Evolutionary conservation across 2,113 vertebrate genomes (phyloP).

Genomic region (Sinocyclocheilus anshuiensis): DNA sequence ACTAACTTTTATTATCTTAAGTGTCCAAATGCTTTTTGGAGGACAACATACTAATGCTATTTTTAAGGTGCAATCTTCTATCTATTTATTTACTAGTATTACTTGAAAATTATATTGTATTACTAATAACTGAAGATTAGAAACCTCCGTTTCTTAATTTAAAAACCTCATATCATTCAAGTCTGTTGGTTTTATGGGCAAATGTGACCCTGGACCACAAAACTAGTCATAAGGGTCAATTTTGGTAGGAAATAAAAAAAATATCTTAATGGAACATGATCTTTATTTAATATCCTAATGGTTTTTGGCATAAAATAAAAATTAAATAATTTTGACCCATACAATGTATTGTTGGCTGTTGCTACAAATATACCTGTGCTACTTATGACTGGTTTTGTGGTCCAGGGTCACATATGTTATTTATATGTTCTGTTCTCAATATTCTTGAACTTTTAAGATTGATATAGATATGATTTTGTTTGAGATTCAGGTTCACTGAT

Average conservation of each 20-base stretch:
- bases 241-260: too few species aligned
- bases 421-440: background rate
- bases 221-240: too few species aligned
- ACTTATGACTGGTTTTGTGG: too few species aligned
- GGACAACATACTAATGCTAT: background rate
- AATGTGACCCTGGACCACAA: background rate
- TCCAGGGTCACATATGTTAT: background rate
- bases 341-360: too few species aligned
- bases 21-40: background rate
- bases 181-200: background rate
- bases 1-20: too few species aligned
- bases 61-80: background rate
- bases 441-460: background rate
- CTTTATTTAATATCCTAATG: too few species aligned
- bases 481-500: slow-evolving; percentile 74
- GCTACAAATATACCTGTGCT: too few species aligned
- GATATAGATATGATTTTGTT: slow-evolving; percentile 35
- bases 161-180: background rate
- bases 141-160: too few species aligned
- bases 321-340: too few species aligned
- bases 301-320: too few species aligned
- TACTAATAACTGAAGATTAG: background rate
- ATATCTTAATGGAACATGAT: too few species aligned
- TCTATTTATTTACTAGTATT: background rate
- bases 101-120: background rate